These are phyloP conservation scores for Artemisiospiza belli DNA, from an alignment of 2,113 vertebrate genomes.

Conservation along the genomic window DNA sequence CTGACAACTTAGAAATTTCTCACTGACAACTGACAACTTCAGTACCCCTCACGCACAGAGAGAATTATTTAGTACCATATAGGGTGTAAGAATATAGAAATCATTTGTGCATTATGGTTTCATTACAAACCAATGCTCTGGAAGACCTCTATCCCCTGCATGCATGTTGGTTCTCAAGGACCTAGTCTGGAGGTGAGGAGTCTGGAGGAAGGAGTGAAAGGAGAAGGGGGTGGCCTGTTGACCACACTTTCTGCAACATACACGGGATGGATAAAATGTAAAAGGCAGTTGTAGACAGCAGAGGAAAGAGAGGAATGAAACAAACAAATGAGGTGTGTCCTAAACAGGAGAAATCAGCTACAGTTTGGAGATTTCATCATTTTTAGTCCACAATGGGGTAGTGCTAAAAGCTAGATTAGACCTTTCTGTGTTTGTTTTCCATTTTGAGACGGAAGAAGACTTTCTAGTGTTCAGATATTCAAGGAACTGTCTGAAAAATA, in stretches of 20 bases:
- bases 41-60: background rate
- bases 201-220: background rate
- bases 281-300: background rate
- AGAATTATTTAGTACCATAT: background rate
- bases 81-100: background rate
- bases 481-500: constrained; percentile 41
- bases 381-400: background rate
- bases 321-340: background rate
- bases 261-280: background rate
- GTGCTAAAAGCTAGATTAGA: background rate
- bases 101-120: background rate
- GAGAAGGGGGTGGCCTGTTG: background rate
- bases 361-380: background rate
- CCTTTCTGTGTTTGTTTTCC: background rate
- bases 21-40: constrained; percentile 1
- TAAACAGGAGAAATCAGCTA: background rate
- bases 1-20: constrained; percentile 26
- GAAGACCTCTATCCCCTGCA: background rate
- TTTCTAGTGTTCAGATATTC: constrained; percentile 23
- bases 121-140: background rate
- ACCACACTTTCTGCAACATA: background rate
- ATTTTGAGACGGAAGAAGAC: background rate
- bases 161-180: background rate
- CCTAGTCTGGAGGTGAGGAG: background rate
- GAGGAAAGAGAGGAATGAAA: background rate